Evolutionary conservation across 2,113 vertebrate species (phyloP).

Genomic region (Vicugna pacos): DNA sequence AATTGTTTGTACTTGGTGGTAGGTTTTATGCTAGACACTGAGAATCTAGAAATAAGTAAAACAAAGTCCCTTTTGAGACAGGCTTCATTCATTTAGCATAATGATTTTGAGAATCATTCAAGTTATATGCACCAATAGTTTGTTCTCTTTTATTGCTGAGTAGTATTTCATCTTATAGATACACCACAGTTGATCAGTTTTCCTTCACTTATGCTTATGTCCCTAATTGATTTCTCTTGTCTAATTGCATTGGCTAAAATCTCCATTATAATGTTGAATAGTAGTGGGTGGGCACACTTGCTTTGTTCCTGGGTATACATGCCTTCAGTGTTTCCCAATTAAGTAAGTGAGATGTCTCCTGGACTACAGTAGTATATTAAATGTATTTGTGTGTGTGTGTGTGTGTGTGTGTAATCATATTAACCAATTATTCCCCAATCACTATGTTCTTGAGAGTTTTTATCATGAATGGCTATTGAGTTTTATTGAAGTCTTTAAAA

Average conservation of each 20-base stretch:
- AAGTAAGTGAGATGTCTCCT: not conserved
- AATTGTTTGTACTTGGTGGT: not conserved
- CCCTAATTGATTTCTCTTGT: not conserved
- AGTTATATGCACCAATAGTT: not conserved
- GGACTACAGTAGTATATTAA: not conserved
- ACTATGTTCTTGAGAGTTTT: not conserved
- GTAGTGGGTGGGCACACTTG: not conserved
- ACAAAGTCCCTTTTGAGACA: not conserved
- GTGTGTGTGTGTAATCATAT: not conserved
- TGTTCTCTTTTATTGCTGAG: not conserved
- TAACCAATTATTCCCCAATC: not conserved
- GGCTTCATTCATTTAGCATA: not conserved
- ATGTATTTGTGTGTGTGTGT: not conserved
- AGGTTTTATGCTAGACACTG: not conserved
- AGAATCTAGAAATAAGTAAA: slow-evolving; percentile 5
- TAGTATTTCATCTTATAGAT: not conserved
- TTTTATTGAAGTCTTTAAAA: not conserved
- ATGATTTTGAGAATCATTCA: not conserved
- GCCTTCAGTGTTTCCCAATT: not conserved
- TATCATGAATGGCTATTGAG: not conserved
- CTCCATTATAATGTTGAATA: not conserved
- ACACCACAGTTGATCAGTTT: not conserved
- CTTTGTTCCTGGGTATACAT: not conserved
- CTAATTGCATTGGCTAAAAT: not conserved
- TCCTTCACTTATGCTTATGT: not conserved